These are phyloP conservation scores for Bombus pascuorum DNA, from an alignment of 1,140 invertebrate species.

Conservation along the genomic window DNA sequence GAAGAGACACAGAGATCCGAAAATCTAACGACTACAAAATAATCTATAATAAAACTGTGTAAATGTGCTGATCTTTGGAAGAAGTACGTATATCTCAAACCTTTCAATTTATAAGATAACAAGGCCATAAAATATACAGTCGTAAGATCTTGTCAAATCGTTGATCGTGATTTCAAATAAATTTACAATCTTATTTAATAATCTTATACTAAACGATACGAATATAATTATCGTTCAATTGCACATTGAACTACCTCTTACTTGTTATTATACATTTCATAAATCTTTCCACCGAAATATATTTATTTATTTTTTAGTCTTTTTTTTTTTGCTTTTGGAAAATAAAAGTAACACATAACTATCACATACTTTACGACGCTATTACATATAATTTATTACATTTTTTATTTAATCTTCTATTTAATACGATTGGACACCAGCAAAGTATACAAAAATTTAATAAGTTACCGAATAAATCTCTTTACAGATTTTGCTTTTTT, in stretches of 20 bases:
- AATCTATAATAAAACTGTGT: slow-evolving; percentile 1
- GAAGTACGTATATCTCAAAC: background rate
- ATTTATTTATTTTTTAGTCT: background rate
- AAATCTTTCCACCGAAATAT: background rate
- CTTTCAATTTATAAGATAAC: slow-evolving; percentile 2
- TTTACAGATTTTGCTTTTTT: background rate
- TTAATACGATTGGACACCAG: background rate
- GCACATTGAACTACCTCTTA: background rate
- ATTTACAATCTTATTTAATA: background rate
- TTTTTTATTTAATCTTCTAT: background rate
- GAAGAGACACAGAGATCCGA: background rate
- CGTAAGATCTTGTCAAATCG: background rate
- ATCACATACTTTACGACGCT: background rate
- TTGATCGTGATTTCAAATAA: background rate
- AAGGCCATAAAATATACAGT: slow-evolving; percentile 15
- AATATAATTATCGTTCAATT: background rate
- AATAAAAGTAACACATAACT: background rate
- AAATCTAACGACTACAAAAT: background rate
- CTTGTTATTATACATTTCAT: background rate
- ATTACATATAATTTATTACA: background rate
- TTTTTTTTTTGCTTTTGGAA: background rate
- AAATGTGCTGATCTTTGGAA: background rate
- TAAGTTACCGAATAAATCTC: background rate
- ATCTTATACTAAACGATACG: background rate
- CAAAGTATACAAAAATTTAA: background rate